These are phyloP conservation scores for Spilarctia lutea DNA, from an alignment of 2,888 invertebrate genomes.

Conservation along the genomic window DNA sequence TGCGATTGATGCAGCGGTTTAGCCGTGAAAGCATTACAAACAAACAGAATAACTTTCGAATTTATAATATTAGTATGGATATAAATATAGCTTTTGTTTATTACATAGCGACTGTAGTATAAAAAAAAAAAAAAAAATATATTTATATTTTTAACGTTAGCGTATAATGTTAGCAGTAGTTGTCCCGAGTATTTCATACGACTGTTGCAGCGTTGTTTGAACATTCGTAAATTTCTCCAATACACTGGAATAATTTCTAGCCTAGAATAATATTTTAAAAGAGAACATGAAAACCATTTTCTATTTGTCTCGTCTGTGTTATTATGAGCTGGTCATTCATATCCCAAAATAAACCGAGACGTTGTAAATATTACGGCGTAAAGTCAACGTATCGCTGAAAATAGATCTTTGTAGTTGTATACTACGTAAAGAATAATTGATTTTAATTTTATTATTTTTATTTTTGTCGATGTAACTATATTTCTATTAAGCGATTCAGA, in stretches of 20 bases:
- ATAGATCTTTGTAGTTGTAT: background rate
- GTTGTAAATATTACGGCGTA: background rate
- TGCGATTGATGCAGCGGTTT: no score
- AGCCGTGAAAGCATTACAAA: no score
- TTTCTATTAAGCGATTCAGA: background rate
- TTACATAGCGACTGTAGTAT: no score
- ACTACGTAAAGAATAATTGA: background rate
- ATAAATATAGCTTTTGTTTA: no score
- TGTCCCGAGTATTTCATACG: background rate
- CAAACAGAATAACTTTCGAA: no score
- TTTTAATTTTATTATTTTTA: background rate
- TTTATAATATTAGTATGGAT: no score
- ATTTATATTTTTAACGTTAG: no score
- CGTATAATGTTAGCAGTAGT: background rate
- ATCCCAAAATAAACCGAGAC: slow-evolving; percentile 9
- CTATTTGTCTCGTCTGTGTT: background rate
- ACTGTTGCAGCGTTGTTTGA: background rate
- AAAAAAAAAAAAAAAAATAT: no score
- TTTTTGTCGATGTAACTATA: background rate
- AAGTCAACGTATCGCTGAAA: slow-evolving; percentile 6
- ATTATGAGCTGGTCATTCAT: slow-evolving; percentile 1
- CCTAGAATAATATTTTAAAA: background rate
- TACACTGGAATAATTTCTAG: background rate
- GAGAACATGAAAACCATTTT: background rate
- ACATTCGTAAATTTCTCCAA: background rate